A percentile compares a stretch with the other conserved stretches of the same genome.
Evolutionary conservation across 2,888 invertebrate species (phyloP).

Genomic region (Marasmarcha lunaedactyla): DNA sequence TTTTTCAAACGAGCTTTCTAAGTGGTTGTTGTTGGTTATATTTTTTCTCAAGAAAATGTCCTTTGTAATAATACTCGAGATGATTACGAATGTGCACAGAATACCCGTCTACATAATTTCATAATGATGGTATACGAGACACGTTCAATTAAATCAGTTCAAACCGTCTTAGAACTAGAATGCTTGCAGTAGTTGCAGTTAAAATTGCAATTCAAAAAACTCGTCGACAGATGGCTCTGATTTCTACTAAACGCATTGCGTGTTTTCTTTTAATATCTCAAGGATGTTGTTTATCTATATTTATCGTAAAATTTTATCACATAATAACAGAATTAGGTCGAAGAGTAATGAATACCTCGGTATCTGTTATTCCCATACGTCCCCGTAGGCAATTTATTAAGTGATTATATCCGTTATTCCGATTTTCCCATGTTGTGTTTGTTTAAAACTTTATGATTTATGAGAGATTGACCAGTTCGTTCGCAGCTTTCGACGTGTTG

Average conservation of each 20-base stretch:
- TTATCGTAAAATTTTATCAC: too few relatives aligned
- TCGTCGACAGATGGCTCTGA: slow-evolving; percentile 30
- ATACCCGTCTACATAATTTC: slow-evolving; percentile 43
- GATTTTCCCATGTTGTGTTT: slow-evolving; percentile 35
- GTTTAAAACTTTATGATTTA: slow-evolving; percentile 59
- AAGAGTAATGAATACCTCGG: background rate
- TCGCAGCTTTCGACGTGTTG: slow-evolving; percentile 25
- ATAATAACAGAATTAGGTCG: background rate
- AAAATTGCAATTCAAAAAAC: slow-evolving; percentile 14
- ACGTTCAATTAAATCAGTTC: slow-evolving; percentile 20
- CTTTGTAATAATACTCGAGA: slow-evolving; percentile 54
- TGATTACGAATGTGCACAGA: slow-evolving; percentile 41
- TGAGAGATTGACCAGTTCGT: slow-evolving; percentile 42
- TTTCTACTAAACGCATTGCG: slow-evolving; percentile 5
- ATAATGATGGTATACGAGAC: slow-evolving; percentile 34
- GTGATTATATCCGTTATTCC: slow-evolving; percentile 44
- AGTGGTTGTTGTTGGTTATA: slow-evolving; percentile 39
- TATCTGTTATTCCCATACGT: background rate
- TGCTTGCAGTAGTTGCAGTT: background rate
- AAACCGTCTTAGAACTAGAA: slow-evolving; percentile 5
- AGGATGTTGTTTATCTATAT: too few relatives aligned
- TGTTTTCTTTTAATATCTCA: too few relatives aligned
- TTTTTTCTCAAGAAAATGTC: slow-evolving; percentile 44
- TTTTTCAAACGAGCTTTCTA: slow-evolving; percentile 66
- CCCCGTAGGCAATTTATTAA: slow-evolving; percentile 41